Base-by-base conservation (phyloP, 2,113 vertebrate genomes). In the Centropristis striata region DNA sequence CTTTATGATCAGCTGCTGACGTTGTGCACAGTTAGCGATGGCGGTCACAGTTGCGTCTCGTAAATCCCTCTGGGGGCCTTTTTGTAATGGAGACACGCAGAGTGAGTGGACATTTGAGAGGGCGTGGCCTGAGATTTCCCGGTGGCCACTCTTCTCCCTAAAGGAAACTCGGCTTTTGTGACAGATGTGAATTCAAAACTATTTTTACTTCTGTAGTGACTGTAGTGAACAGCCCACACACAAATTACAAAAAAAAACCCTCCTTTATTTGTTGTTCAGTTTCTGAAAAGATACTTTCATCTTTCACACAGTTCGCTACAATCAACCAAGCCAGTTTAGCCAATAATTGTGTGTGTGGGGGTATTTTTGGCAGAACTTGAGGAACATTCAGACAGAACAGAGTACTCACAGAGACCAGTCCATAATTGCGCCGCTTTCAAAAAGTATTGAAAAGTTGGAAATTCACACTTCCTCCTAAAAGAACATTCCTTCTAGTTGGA, bases 221-320 rank as follows among this genome's bases (percentile, higher is more conserved):
- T 58, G 42, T n/a, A 58, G 3, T 49, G 18, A 37, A 61, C 18
- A 41, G 18, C 4, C 0, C 21, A 12, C 55, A 63, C 36, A 36
- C 3, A 61, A 46, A 23, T 21, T 28, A 47, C 11, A 76, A 75
- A 74, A n/a, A 4, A 81, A 32, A 32, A n/a, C n/a, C n/a, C 36
- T 21, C 4, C 37, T 88, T 78, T 86, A 78, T 86, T 84, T 57
- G 15, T 18, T 7, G 21, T 53, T 71, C 16, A 51, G 42, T 21
- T 60, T 60, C 41, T 67, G n/a, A 61, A 49, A 16, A 36, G 15
- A 44, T 23, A 60, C 12, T 27, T 36, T 63, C 25, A 11, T 20
- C 63, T 3, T 9, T 72, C 16, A 36, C 49, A 27, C 27, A 9
- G 3, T 37, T n/a, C 23, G 54, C 18, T 5, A 14, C 15, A 7